A percentile compares a stretch with the other conserved stretches of the same genome.
These are phyloP conservation scores for Sinelater perroti DNA, from an alignment of 2,888 invertebrate genomes.

Conservation along the genomic window DNA sequence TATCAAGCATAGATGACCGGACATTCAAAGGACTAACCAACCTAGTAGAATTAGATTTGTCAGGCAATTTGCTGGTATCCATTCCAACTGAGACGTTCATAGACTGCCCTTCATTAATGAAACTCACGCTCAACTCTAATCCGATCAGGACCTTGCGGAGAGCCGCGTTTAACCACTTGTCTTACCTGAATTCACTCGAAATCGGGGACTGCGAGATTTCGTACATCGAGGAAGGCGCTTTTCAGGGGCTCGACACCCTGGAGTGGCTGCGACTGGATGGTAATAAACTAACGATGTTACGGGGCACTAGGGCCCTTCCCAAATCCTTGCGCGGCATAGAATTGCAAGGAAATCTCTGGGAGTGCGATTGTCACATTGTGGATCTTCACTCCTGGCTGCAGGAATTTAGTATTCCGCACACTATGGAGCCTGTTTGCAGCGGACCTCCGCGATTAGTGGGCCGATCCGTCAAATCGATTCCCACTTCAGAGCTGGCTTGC, in stretches of 20 bases:
- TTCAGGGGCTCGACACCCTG: slow-evolving; percentile 80
- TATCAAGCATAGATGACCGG: slow-evolving; percentile 79
- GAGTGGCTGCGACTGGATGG: slow-evolving; percentile 87
- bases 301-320: slow-evolving; percentile 73
- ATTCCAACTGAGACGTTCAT: slow-evolving; percentile 83
- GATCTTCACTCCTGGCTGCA: slow-evolving; percentile 82
- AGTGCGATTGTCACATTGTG: slow-evolving; percentile 84
- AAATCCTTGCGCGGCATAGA: slow-evolving; percentile 80
- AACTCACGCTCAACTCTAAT: slow-evolving; percentile 82
- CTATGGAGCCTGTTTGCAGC: slow-evolving; percentile 80
- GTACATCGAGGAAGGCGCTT: slow-evolving; percentile 79
- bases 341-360: slow-evolving; percentile 88
- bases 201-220: slow-evolving; percentile 83
- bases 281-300: slow-evolving; percentile 78
- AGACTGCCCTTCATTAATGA: slow-evolving; percentile 83
- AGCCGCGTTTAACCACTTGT: slow-evolving; percentile 77
- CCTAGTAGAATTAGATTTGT: slow-evolving; percentile 87
- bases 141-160: slow-evolving; percentile 78
- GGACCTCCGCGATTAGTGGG: slow-evolving; percentile 74
- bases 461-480: slow-evolving; percentile 73
- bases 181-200: slow-evolving; percentile 81
- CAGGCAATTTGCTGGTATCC: slow-evolving; percentile 79
- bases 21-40: slow-evolving; percentile 87
- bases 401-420: slow-evolving; percentile 78
- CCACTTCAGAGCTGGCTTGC: slow-evolving; percentile 79